A percentile compares a stretch with the other conserved stretches of the same genome.
Conservation (phyloP, 2,797 vertebrate species). For the Sciaenops ocellatus region DNA sequence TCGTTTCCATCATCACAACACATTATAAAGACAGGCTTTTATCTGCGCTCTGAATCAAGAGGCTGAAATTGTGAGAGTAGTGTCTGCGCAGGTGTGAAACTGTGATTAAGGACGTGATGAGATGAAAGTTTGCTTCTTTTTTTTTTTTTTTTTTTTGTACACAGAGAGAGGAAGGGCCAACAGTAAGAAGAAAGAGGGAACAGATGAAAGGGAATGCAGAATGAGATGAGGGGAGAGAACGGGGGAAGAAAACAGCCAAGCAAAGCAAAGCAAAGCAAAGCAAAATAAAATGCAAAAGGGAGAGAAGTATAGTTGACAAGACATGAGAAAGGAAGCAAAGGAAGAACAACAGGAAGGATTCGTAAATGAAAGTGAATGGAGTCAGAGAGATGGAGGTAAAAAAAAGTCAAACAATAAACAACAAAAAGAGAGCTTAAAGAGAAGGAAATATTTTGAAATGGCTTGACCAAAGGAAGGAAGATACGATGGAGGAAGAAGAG, state of each 20-base stretch:
- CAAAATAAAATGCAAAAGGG: neutral
- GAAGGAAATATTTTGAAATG: neutral
- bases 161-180: slow-evolving; percentile 6
- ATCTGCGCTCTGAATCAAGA: slow-evolving; percentile 42
- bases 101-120: slow-evolving; percentile 43
- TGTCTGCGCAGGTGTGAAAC: slow-evolving; percentile 21
- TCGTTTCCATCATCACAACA: slow-evolving; percentile 42
- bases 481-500: neutral
- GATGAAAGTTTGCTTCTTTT: slow-evolving; percentile 43
- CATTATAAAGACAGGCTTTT: slow-evolving; percentile 54
- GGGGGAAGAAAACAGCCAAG: slow-evolving; percentile 1
- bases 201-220: slow-evolving; percentile 54
- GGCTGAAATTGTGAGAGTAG: slow-evolving; percentile 17
- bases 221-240: slow-evolving; percentile 26
- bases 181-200: slow-evolving; percentile 30
- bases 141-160: neutral
- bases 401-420: neutral
- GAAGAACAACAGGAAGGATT: slow-evolving; percentile 5
- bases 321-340: neutral
- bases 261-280: too few species aligned
- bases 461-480: neutral
- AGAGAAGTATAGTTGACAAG: slow-evolving; percentile 4
- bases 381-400: neutral
- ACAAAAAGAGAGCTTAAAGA: neutral
- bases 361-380: slow-evolving; percentile 4